phyloP scores from a whole-genome alignment of 2,888 invertebrate species.

The Epicampocera succincta region DNA sequence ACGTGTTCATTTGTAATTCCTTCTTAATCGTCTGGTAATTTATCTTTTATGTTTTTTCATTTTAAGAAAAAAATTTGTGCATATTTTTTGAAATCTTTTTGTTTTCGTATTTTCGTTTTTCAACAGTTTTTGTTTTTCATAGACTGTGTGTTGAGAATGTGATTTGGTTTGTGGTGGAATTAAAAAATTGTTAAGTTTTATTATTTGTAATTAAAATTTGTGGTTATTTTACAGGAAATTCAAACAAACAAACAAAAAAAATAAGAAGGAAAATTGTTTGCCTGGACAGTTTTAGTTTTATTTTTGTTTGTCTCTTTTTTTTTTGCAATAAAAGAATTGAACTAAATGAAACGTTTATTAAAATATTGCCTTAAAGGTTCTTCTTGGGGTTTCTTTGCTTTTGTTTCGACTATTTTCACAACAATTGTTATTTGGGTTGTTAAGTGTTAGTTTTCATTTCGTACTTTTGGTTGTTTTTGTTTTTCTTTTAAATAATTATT shows the following conservation, averaged over 20 bases:
- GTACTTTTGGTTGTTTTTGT: slow-evolving; percentile 13
- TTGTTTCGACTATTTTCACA: slow-evolving; percentile 34
- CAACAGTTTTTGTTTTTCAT: slow-evolving; percentile 25
- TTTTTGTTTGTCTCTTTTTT: not conserved
- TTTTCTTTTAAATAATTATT: slow-evolving; percentile 54
- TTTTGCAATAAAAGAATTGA: not conserved
- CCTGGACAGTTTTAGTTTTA: slow-evolving; percentile 34
- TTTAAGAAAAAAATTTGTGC: slow-evolving; percentile 62
- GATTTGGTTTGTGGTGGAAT: slow-evolving; percentile 22
- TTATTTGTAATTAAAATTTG: slow-evolving; percentile 4
- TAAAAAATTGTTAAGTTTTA: slow-evolving; percentile 21
- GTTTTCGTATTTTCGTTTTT: not conserved
- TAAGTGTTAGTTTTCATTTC: not conserved
- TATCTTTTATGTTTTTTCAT: not conserved
- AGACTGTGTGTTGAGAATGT: slow-evolving; percentile 25
- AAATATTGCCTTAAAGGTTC: slow-evolving; percentile 35
- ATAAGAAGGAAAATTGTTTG: slow-evolving; percentile 2
- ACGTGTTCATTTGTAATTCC: slow-evolving; percentile 23
- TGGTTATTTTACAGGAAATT: slow-evolving; percentile 34
- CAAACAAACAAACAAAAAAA: too few species aligned
- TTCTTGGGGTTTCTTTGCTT: slow-evolving; percentile 6
- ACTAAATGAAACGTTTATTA: slow-evolving; percentile 41
- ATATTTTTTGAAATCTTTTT: slow-evolving; percentile 22
- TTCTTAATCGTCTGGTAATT: slow-evolving; percentile 26
- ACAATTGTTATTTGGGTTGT: slow-evolving; percentile 29